Percentiles rank a stretch among this genome's conserved stretches.
Evolutionary conservation across 2,113 vertebrate species (phyloP).

Genomic region (Xenotilapia caudafasciata): DNA sequence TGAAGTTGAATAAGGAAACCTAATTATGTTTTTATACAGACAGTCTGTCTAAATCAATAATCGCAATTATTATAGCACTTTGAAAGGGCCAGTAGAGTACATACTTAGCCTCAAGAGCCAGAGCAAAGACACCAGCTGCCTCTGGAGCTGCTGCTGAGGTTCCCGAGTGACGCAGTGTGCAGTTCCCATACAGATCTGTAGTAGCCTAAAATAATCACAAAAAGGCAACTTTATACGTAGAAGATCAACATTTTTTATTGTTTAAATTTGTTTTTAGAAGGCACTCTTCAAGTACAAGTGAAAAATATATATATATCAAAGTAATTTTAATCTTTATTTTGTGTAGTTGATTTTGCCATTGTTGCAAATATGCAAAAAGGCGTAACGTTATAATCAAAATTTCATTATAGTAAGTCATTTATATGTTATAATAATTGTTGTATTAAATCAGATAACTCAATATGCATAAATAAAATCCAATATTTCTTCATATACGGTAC

Average conservation of each 20-base stretch:
- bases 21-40: background rate
- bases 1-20: background rate
- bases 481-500: background rate
- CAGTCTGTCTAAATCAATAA: background rate
- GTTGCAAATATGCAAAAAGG: background rate
- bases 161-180: conserved; percentile 94
- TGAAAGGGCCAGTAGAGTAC: conserved; percentile 46
- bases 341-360: background rate
- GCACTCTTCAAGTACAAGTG: background rate
- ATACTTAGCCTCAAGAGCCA: conserved; percentile 97
- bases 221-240: background rate
- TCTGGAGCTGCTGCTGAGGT: conserved; percentile 97
- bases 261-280: background rate
- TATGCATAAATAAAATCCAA: background rate
- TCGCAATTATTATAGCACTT: background rate
- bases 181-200: conserved; percentile 97
- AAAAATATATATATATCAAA: background rate
- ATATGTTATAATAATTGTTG: background rate
- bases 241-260: background rate
- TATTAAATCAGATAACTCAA: background rate
- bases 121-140: conserved; percentile 93
- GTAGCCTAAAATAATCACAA: conserved; percentile 81
- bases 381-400: background rate
- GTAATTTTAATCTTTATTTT: background rate
- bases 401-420: background rate